Percentiles rank a stretch among this genome's conserved stretches.
Evolutionary conservation across 2,113 vertebrate genomes (phyloP).

Genomic region (Aphyosemion australe): DNA sequence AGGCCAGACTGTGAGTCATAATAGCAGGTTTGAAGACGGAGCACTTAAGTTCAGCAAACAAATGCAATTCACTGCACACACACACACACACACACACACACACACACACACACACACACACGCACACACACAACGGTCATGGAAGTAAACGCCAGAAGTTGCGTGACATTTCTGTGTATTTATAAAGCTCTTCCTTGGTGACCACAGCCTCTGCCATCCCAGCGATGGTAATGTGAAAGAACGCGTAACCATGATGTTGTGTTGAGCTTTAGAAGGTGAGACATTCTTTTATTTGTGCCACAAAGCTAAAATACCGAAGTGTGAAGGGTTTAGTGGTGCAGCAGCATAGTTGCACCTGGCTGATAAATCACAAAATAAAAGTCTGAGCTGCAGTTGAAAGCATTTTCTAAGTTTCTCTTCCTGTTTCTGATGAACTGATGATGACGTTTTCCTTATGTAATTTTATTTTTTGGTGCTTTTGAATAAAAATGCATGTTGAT

Average conservation of each 20-base stretch:
- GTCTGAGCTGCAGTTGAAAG: constrained; percentile 1
- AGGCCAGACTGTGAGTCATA: constrained; percentile 66
- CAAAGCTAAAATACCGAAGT: constrained; percentile 17
- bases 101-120: constrained; percentile 3
- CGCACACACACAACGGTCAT: background rate
- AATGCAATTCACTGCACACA: constrained; percentile 13
- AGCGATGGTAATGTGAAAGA: constrained; percentile 2
- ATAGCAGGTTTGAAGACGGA: constrained; percentile 8
- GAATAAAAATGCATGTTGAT: background rate
- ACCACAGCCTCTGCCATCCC: background rate
- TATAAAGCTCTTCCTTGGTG: background rate
- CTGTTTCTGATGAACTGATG: background rate
- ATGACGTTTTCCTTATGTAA: background rate
- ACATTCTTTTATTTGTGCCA: constrained; percentile 35
- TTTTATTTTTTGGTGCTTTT: background rate
- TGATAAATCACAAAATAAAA: constrained; percentile 22
- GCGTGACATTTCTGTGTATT: constrained; percentile 4
- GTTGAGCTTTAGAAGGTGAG: constrained; percentile 29
- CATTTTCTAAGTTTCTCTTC: background rate
- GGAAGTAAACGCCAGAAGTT: background rate
- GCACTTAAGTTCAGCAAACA: constrained; percentile 12
- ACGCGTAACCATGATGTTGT: constrained; percentile 36
- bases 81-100: background rate
- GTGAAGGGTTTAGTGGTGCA: constrained; percentile 7
- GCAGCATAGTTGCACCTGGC: constrained; percentile 19